A percentile compares a stretch with the other conserved stretches of the same genome.
These are phyloP conservation scores for Cryptophagus acutangulus DNA, from an alignment of 2,888 invertebrate genomes.

Conservation along the genomic window DNA sequence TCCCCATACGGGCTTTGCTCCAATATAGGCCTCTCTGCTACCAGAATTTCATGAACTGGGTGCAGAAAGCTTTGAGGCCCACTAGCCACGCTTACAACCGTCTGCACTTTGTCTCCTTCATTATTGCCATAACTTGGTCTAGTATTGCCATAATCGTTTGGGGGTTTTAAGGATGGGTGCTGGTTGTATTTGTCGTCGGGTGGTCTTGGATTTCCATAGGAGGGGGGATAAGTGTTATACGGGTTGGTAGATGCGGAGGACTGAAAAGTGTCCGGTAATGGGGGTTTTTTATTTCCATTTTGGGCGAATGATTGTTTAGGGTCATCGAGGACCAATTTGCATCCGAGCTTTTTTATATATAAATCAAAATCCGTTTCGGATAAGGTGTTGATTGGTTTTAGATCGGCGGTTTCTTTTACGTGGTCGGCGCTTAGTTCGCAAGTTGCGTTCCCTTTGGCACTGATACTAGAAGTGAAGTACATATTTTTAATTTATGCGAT, in stretches of 20 bases:
- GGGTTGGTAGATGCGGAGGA: too few species aligned
- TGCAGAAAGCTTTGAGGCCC: constrained; percentile 33
- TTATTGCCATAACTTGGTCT: constrained; percentile 7
- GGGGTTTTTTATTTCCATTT: neutral
- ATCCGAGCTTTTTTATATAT: constrained; percentile 54
- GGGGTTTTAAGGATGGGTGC: neutral
- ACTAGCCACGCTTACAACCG: constrained; percentile 34
- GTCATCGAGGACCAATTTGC: constrained; percentile 44
- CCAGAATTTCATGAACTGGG: constrained; percentile 34
- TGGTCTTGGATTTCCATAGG: constrained; percentile 2
- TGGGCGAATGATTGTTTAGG: too few species aligned
- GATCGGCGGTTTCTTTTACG: constrained; percentile 48
- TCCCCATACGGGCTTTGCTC: constrained; percentile 5
- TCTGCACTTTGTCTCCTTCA: constrained; percentile 29
- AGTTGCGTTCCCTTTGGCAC: constrained; percentile 58
- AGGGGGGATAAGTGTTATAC: too few species aligned
- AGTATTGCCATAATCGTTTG: neutral
- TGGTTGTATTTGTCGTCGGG: too few species aligned
- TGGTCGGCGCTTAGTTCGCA: constrained; percentile 54
- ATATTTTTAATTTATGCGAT: too few species aligned
- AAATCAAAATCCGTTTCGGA: constrained; percentile 60
- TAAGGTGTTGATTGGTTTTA: constrained; percentile 52
- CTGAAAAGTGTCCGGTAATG: too few species aligned
- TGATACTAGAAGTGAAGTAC: constrained; percentile 54
- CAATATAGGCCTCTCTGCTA: too few species aligned